Conservation (phyloP, 2,797 vertebrate species). For the Lacerta agilis region DNA sequence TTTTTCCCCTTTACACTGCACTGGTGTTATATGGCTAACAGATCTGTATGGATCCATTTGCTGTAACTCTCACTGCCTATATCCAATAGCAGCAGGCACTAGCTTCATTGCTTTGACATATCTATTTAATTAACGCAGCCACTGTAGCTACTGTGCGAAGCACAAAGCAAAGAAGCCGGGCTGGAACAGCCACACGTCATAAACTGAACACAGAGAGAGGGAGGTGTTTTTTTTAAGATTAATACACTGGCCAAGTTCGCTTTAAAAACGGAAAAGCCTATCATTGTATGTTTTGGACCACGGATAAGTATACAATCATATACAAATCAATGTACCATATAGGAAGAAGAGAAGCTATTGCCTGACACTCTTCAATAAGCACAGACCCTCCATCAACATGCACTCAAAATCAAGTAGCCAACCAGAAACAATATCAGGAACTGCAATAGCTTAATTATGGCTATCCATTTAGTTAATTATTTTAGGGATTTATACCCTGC, state of each 20-base stretch:
- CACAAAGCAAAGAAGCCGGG: conserved; percentile 42
- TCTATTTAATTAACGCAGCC: conserved; percentile 82
- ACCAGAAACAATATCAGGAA: conserved; percentile 14
- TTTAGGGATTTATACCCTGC: not conserved
- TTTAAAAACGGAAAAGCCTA: conserved; percentile 43
- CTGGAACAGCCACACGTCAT: conserved; percentile 52
- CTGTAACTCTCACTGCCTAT: conserved; percentile 60
- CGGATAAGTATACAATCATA: not conserved
- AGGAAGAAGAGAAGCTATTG: not conserved
- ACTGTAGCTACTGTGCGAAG: conserved; percentile 66
- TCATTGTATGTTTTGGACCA: conserved; percentile 29
- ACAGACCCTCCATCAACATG: not conserved
- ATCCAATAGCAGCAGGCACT: conserved; percentile 62
- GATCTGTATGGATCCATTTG: conserved; percentile 21
- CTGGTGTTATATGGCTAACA: conserved; percentile 22
- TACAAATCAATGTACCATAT: not conserved
- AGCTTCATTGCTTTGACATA: conserved; percentile 75
- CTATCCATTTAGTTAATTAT: not conserved
- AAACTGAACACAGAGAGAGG: conserved; percentile 34
- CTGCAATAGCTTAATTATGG: not conserved
- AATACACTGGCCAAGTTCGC: conserved; percentile 46
- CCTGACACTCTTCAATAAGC: conserved; percentile 16
- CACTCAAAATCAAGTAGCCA: conserved; percentile 21
- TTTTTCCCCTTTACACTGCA: conserved; percentile 41
- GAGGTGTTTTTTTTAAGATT: not conserved